Conservation (phyloP, 2,888 invertebrate species). For the Drosophila quasianomalipes region DNA sequence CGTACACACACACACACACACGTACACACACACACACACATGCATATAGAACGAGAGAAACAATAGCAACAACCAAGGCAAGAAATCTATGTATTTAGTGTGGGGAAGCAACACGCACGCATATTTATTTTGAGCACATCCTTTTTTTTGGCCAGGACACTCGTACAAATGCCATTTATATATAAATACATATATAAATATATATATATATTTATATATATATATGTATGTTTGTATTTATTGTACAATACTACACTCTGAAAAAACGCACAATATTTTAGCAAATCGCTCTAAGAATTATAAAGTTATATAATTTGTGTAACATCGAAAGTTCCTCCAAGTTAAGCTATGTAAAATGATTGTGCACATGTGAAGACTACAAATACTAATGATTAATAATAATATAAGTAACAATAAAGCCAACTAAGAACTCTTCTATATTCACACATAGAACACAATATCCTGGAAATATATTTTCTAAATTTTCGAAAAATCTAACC, state of each 20-base stretch:
- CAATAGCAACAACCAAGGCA: conserved; percentile 21
- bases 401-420: too few relatives aligned
- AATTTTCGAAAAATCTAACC: neutral
- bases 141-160: conserved; percentile 58
- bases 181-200: conserved; percentile 49
- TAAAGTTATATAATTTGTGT: neutral
- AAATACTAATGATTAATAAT: too few relatives aligned
- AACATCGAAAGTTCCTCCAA: too few relatives aligned
- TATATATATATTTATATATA: conserved; percentile 54
- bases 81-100: conserved; percentile 45
- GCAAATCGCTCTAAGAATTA: neutral
- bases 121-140: conserved; percentile 79
- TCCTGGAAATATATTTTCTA: neutral
- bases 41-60: conserved; percentile 33
- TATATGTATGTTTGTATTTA: conserved; percentile 39
- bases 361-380: too few relatives aligned
- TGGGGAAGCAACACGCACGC: conserved; percentile 80
- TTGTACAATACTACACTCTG: neutral
- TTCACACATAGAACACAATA: too few relatives aligned
- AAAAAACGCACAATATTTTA: neutral
- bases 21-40: conserved; percentile 22
- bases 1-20: conserved; percentile 46
- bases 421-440: too few relatives aligned
- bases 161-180: conserved; percentile 65
- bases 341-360: too few relatives aligned